phyloP scores from a whole-genome alignment of 1,140 invertebrate species.

The Drosophila nasuta region DNA sequence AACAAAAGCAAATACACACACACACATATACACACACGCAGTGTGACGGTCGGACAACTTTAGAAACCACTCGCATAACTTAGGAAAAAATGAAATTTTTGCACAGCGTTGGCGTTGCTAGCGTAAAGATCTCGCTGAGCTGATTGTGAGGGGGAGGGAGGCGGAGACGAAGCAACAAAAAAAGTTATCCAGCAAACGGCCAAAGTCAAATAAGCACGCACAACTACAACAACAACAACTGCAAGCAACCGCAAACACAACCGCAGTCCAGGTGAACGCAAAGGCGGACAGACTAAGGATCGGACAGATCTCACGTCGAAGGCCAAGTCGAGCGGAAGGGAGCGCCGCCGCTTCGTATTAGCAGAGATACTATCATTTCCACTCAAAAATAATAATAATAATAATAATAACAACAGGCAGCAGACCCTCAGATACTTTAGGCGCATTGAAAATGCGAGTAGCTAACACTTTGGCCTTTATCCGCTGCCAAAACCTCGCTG shows the following conservation, averaged over 20 bases:
- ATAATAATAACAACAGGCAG: slow-evolving; percentile 51
- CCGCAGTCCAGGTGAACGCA: background rate
- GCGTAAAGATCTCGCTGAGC: slow-evolving; percentile 55
- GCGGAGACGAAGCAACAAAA: slow-evolving; percentile 2
- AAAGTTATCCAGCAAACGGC: slow-evolving; percentile 41
- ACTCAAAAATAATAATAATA: slow-evolving; percentile 59
- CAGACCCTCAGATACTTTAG: slow-evolving; percentile 4
- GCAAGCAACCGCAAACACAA: background rate
- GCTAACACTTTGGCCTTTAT: background rate
- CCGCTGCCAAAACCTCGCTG: background rate
- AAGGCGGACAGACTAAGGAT: background rate
- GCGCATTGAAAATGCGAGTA: slow-evolving; percentile 27
- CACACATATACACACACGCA: background rate
- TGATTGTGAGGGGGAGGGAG: slow-evolving; percentile 54
- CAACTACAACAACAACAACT: slow-evolving; percentile 14
- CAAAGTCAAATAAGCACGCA: slow-evolving; percentile 79
- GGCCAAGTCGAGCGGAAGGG: slow-evolving; percentile 55
- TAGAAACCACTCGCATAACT: slow-evolving; percentile 42
- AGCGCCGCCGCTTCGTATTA: slow-evolving; percentile 58
- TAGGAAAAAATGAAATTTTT: slow-evolving; percentile 25
- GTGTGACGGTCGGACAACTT: slow-evolving; percentile 19
- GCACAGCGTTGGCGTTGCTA: slow-evolving; percentile 70
- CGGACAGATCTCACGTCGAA: slow-evolving; percentile 31
- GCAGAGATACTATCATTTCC: slow-evolving; percentile 64
- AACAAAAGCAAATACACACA: slow-evolving; percentile 19